Percentiles rank a stretch among this genome's conserved stretches.
These are phyloP conservation scores for Drosophila falleni DNA, from an alignment of 2,888 invertebrate species.

Conservation along the genomic window DNA sequence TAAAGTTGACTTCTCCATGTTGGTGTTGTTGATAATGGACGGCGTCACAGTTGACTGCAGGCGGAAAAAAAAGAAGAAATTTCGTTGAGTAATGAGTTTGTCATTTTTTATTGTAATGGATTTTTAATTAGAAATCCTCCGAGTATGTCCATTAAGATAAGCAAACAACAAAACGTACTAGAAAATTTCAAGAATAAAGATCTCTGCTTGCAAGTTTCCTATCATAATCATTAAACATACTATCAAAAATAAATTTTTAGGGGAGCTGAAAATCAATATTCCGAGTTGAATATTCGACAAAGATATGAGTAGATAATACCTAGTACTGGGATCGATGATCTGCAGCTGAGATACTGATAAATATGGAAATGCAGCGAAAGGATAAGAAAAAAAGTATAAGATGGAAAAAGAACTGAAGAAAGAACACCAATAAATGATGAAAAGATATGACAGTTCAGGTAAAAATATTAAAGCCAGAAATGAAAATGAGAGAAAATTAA, in stretches of 20 bases:
- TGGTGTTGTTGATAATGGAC: neutral
- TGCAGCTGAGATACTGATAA: neutral
- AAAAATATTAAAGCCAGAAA: too few species aligned
- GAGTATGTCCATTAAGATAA: conserved; percentile 9
- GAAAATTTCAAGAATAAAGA: neutral
- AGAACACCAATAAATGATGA: neutral
- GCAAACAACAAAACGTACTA: neutral
- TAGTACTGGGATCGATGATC: neutral
- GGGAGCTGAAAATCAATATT: neutral
- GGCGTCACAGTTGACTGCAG: conserved; percentile 3
- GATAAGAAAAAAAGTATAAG: neutral
- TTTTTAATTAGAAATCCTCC: conserved; percentile 12
- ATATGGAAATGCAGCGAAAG: neutral
- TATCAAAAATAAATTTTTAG: neutral
- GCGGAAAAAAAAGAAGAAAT: neutral
- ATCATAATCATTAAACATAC: neutral
- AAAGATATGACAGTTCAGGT: neutral
- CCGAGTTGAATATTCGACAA: neutral
- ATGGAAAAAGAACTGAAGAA: neutral
- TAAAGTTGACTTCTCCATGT: conserved; percentile 69
- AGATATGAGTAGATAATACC: neutral
- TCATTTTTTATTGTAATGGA: conserved; percentile 4
- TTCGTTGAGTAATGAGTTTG: conserved; percentile 14
- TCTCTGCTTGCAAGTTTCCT: neutral
- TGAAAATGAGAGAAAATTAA: neutral